phyloP scores from a whole-genome alignment of 2,888 invertebrate species.

The Drosophila kuntzei region DNA sequence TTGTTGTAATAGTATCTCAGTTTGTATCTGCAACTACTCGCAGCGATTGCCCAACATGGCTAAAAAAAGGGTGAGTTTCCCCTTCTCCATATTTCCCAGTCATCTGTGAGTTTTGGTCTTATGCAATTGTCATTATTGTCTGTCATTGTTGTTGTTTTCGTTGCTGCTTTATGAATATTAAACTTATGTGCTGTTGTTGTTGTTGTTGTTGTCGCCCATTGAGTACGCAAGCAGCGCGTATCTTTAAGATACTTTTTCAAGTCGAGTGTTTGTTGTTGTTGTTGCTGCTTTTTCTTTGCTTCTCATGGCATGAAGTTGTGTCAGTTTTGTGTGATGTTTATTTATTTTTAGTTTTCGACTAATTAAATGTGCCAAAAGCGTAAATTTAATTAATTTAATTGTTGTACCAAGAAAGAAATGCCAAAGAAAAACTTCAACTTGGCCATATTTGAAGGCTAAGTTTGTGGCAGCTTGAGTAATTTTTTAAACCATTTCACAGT shows the following conservation, averaged over 20 bases:
- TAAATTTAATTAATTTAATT: slow-evolving; percentile 77
- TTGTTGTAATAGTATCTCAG: slow-evolving; percentile 44
- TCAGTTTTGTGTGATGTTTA: slow-evolving; percentile 17
- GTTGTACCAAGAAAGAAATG: slow-evolving; percentile 50
- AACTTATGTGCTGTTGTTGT: slow-evolving; percentile 39
- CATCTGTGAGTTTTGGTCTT: slow-evolving; percentile 42
- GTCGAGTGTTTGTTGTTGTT: slow-evolving; percentile 33
- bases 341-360: slow-evolving; percentile 15
- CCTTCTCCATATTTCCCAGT: background rate
- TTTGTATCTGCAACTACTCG: slow-evolving; percentile 46
- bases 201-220: slow-evolving; percentile 39
- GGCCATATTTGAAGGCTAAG: slow-evolving; percentile 37
- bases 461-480: slow-evolving; percentile 12
- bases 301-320: slow-evolving; percentile 52
- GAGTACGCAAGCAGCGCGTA: slow-evolving; percentile 35
- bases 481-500: slow-evolving; percentile 29
- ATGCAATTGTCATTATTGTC: slow-evolving; percentile 62
- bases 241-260: slow-evolving; percentile 49
- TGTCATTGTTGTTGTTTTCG: slow-evolving; percentile 34
- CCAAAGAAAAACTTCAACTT: slow-evolving; percentile 52
- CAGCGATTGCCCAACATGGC: slow-evolving; percentile 37
- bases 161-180: slow-evolving; percentile 51
- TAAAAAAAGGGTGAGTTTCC: slow-evolving; percentile 37
- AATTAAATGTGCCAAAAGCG: slow-evolving; percentile 74
- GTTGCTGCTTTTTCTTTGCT: slow-evolving; percentile 54